Evolutionary conservation across 2,113 vertebrate species (phyloP).

Genomic region (Sula dactylatra): DNA sequence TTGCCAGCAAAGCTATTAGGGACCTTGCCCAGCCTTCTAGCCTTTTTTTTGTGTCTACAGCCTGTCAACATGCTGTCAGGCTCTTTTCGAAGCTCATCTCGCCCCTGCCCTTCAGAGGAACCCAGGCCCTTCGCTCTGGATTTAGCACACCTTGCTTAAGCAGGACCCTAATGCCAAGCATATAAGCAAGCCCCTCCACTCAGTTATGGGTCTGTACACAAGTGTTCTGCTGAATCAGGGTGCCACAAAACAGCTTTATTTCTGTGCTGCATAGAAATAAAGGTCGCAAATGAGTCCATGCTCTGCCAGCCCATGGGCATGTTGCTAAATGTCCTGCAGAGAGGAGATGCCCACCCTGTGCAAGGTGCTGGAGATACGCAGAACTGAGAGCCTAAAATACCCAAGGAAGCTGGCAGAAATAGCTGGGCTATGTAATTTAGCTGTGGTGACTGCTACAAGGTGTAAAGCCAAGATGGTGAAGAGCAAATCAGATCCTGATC

Average conservation of each 20-base stretch:
- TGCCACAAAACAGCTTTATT: neutral
- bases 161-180: neutral
- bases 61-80: neutral
- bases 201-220: neutral
- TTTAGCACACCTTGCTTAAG: neutral
- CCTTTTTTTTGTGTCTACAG: neutral
- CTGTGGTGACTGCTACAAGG: neutral
- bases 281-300: neutral
- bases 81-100: neutral
- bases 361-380: neutral
- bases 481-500: neutral
- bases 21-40: neutral
- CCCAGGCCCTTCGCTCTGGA: neutral
- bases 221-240: neutral
- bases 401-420: neutral
- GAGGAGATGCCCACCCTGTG: neutral
- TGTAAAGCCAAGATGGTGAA: neutral
- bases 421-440: neutral
- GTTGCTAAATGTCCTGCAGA: neutral
- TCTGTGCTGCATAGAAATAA: neutral
- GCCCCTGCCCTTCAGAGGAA: neutral
- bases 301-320: neutral
- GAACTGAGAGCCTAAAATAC: neutral
- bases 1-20: neutral
- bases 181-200: neutral